Conservation (phyloP, 2,797 vertebrate genomes). For the Scarus forsteni region DNA sequence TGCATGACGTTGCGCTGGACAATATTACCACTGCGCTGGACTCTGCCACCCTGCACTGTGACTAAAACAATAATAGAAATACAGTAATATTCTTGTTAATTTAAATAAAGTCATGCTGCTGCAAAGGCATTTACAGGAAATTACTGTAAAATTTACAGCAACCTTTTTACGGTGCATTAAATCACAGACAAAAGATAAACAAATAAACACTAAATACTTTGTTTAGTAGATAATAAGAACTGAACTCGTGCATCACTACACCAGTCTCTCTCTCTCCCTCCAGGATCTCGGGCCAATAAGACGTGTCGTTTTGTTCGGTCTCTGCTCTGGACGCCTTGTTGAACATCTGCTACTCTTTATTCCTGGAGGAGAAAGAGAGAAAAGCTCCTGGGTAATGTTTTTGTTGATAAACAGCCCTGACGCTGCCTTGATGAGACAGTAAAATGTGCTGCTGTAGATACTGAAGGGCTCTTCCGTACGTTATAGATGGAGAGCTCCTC, state of each 20-base stretch:
- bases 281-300: conserved; percentile 34
- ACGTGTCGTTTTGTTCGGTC: conserved; percentile 26
- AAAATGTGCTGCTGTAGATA: conserved; percentile 49
- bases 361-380: conserved; percentile 55
- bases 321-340: conserved; percentile 33
- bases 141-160: too few species aligned
- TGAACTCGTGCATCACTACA: not conserved
- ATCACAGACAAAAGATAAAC: too few species aligned
- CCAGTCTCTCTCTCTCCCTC: conserved; percentile 13
- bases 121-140: too few species aligned
- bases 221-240: too few species aligned
- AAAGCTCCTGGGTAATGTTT: conserved; percentile 15
- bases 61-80: too few species aligned
- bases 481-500: conserved; percentile 46
- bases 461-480: conserved; percentile 45
- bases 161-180: too few species aligned
- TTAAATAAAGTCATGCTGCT: too few species aligned
- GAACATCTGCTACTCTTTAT: conserved; percentile 2
- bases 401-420: conserved; percentile 54
- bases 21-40: too few species aligned
- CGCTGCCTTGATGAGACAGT: conserved; percentile 49
- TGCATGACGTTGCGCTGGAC: too few species aligned
- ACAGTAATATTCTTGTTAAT: too few species aligned
- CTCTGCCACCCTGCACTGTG: too few species aligned
- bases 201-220: too few species aligned